These are phyloP conservation scores for Ectropis crepuscularia DNA, from an alignment of 2,888 invertebrate genomes.

Conservation along the genomic window DNA sequence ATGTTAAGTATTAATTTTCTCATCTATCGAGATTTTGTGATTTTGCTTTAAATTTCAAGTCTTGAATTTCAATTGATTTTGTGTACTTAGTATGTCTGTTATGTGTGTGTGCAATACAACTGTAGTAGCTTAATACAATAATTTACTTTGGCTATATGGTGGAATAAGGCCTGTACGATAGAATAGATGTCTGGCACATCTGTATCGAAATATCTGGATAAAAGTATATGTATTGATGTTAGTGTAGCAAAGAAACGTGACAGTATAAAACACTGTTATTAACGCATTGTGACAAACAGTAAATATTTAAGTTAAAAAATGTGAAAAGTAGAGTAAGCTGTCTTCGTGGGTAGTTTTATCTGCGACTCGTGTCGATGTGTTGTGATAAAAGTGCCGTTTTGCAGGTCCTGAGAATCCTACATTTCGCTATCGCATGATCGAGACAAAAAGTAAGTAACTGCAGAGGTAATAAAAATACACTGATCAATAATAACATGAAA, in stretches of 20 bases:
- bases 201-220: background rate
- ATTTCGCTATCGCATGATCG: background rate
- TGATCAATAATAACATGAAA: background rate
- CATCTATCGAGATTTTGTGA: too few relatives aligned
- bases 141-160: too few relatives aligned
- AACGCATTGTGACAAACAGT: background rate
- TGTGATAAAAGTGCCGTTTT: slow-evolving; percentile 14
- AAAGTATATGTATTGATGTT: background rate
- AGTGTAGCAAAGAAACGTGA: background rate
- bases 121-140: too few relatives aligned
- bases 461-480: background rate
- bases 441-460: too few relatives aligned
- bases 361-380: slow-evolving; percentile 6
- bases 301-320: background rate
- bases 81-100: too few relatives aligned
- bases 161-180: too few relatives aligned
- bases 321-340: slow-evolving; percentile 3
- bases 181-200: too few relatives aligned
- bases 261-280: background rate
- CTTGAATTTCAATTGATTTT: too few relatives aligned
- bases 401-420: slow-evolving; percentile 9
- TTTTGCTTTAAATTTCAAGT: too few relatives aligned
- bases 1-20: too few relatives aligned
- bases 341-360: background rate
- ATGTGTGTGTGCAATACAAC: too few relatives aligned